Base-by-base conservation (phyloP, 2,113 vertebrate genomes). In the Holacanthus passer region DNA sequence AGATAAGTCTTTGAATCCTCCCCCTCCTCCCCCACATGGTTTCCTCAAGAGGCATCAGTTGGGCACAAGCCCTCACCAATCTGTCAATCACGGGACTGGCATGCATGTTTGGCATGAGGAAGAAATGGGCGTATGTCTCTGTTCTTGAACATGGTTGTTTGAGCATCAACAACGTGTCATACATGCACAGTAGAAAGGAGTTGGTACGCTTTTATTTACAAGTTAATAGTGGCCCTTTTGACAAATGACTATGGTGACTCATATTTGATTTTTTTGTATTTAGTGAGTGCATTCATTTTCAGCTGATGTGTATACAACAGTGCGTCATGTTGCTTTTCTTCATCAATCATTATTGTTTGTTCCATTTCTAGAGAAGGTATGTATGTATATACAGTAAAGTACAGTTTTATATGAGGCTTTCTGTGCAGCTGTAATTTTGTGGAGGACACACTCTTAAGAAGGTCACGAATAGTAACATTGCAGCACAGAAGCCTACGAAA, bases 401-500 rank as follows among this genome's bases (percentile, higher is more conserved):
- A 43, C 9, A 55, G 37, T 41, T 58, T 77, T 73, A 39, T 27
- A 22, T 20, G 32, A 60, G 43, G 48, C 69, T 63, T 53, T 64
- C 66, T 77, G 17, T 71, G 52, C 58, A 68, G 48, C 64, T 77
- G 27, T 31, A 50, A 56, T 85, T 79, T 85, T 76, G 81, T 80
- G 73, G 79, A 88, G 86, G 88, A 87, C 88, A 47, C 64, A 73
- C 60, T 63, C 73, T 84, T 75, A 75, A 88, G 89, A 89, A 93
- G 90, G 89, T 93, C 89, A 91, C 68, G 85, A 81, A 88, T 85
- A 85, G 76, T 81, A 79, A 85, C 70, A 58, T 53, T 76, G 47
- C 73, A 70, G 79, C 72, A 39, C 67, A 48, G 70, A 73, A 84
- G 83, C 66, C 79, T 87, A 88, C 84, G 84, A 92, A 92, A 88